Conservation (phyloP, 2,888 invertebrate genomes). For the Cryptosula pallasiana region DNA sequence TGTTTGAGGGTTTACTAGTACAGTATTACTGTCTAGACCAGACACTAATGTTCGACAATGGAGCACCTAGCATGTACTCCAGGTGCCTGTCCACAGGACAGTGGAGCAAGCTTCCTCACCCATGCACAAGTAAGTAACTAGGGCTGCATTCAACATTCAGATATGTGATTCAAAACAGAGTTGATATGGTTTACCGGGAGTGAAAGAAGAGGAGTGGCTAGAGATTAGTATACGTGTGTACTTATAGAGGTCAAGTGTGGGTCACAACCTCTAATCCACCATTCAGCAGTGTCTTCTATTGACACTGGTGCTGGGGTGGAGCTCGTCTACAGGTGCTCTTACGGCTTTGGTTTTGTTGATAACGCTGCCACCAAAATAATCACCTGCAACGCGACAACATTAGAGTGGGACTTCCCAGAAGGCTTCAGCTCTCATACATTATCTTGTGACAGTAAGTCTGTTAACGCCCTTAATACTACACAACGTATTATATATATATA, state of each 20-base stretch:
- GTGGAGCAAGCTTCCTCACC: constrained; percentile 2
- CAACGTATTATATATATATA: no score
- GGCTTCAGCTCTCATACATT: not conserved
- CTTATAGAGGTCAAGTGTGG: not conserved
- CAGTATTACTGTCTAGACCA: not conserved
- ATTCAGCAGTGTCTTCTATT: not conserved
- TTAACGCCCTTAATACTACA: no score
- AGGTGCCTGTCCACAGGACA: not conserved
- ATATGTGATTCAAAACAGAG: no score
- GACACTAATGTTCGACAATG: not conserved
- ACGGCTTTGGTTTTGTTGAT: not conserved
- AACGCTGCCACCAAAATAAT: not conserved
- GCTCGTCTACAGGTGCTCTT: not conserved
- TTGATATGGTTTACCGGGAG: no score
- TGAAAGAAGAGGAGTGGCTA: no score
- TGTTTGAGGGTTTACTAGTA: not conserved
- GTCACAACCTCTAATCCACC: not conserved
- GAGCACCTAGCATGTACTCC: not conserved
- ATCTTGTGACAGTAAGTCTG: constrained; percentile 4
- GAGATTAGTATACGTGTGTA: no score
- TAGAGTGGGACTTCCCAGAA: not conserved
- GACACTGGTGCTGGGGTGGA: not conserved
- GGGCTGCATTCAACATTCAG: no score
- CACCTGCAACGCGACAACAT: not conserved
- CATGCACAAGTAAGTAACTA: not conserved